Percentiles rank a stretch among this genome's conserved stretches.
Evolutionary conservation across 2,797 vertebrate species (phyloP).

Genomic region (Moxostoma hubbsi): DNA sequence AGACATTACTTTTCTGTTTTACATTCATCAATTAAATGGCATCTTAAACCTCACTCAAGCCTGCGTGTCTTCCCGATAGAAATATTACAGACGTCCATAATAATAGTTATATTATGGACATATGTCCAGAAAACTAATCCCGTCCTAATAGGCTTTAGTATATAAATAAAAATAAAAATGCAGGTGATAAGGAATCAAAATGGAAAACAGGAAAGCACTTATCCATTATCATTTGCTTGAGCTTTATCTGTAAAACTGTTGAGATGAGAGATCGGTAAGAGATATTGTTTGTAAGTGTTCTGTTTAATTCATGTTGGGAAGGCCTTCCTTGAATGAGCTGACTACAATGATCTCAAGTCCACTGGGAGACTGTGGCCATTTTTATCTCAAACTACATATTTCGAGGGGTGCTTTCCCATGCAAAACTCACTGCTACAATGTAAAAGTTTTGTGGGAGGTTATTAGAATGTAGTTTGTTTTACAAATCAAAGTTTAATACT

Average conservation of each 20-base stretch:
- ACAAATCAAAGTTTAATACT: background rate
- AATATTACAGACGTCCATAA: too few relatives aligned
- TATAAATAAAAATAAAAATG: conserved; percentile 33
- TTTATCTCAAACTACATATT: too few relatives aligned
- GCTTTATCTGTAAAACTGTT: conserved; percentile 25
- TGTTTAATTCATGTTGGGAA: background rate
- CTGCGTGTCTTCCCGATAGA: too few relatives aligned
- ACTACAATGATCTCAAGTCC: background rate
- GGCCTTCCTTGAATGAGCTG: background rate
- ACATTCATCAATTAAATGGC: too few relatives aligned
- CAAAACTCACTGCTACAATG: too few relatives aligned
- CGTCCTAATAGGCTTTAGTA: background rate
- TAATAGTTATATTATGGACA: too few relatives aligned
- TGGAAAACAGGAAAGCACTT: conserved; percentile 50
- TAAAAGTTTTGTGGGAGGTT: too few relatives aligned
- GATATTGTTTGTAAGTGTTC: background rate
- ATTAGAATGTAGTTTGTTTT: background rate
- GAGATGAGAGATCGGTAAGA: conserved; percentile 27
- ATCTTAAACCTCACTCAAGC: too few relatives aligned
- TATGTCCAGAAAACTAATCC: too few relatives aligned
- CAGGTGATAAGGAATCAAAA: conserved; percentile 22
- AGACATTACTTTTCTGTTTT: too few relatives aligned
- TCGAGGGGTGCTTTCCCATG: too few relatives aligned
- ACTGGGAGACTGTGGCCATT: too few relatives aligned
- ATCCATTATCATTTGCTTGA: conserved; percentile 34